Evolutionary conservation across 1,140 invertebrate genomes (phyloP).

Genomic region (Cydia fagiglandana): DNA sequence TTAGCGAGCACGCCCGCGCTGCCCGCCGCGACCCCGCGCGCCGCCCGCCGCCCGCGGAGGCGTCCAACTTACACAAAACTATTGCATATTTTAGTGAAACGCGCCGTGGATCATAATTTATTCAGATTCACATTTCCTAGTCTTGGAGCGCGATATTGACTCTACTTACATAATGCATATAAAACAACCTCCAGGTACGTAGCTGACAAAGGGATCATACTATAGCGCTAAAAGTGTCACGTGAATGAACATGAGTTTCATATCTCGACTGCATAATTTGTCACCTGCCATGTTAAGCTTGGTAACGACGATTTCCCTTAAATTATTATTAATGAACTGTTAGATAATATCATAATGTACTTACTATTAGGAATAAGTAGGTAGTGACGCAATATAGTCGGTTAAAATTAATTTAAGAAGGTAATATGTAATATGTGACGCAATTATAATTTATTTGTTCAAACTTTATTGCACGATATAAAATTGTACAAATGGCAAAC

Average conservation of each 20-base stretch:
- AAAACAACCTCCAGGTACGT: conserved; percentile 35
- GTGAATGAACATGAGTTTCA: conserved; percentile 30
- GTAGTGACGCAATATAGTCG: background rate
- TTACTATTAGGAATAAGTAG: background rate
- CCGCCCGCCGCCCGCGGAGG: conserved; percentile 48
- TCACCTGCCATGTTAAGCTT: conserved; percentile 30
- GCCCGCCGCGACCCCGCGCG: conserved; percentile 47
- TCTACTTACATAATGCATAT: conserved; percentile 67
- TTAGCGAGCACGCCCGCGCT: conserved; percentile 43
- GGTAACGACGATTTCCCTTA: conserved; percentile 13
- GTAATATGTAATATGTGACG: background rate
- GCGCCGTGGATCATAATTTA: conserved; percentile 68
- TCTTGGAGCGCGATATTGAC: conserved; percentile 61
- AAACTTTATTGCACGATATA: too few species aligned
- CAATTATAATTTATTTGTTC: too few species aligned
- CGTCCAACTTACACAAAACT: conserved; percentile 72
- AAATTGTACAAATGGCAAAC: too few species aligned
- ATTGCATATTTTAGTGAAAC: conserved; percentile 73
- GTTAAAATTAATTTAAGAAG: background rate
- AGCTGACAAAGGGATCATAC: conserved; percentile 28
- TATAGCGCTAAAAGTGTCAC: conserved; percentile 36
- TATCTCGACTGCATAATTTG: conserved; percentile 35
- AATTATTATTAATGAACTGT: conserved; percentile 31
- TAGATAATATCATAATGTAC: conserved; percentile 1
- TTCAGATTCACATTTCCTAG: conserved; percentile 66